These are phyloP conservation scores for Drosophila tripunctata DNA, from an alignment of 2,888 invertebrate genomes.

Conservation along the genomic window DNA sequence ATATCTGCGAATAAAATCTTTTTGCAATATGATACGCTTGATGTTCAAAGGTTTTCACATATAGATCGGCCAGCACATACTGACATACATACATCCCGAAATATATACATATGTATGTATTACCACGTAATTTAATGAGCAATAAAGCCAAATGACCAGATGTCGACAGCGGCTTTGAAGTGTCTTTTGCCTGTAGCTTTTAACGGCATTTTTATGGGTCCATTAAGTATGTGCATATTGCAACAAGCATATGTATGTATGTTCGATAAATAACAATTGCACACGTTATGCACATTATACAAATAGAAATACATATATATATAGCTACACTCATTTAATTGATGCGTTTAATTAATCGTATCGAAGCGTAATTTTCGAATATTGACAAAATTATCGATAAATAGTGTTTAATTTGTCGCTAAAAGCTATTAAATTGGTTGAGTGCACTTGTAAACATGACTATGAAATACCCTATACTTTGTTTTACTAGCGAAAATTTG, in stretches of 20 bases:
- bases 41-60: not conserved
- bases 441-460: not conserved
- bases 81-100: not conserved
- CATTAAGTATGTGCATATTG: slow-evolving; percentile 35
- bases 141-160: slow-evolving; percentile 28
- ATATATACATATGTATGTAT: slow-evolving; percentile 8
- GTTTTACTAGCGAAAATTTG: too few relatives aligned
- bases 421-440: not conserved
- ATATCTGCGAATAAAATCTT: slow-evolving; percentile 1
- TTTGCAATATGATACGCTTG: not conserved
- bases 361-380: slow-evolving; percentile 15
- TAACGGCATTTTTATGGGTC: slow-evolving; percentile 53
- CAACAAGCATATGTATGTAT: slow-evolving; percentile 1
- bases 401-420: slow-evolving; percentile 6
- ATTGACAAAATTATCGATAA: slow-evolving; percentile 8
- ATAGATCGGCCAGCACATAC: slow-evolving; percentile 8
- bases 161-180: slow-evolving; percentile 37
- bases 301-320: not conserved
- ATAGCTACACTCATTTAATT: slow-evolving; percentile 20
- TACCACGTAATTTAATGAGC: slow-evolving; percentile 33
- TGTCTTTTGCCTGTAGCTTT: slow-evolving; percentile 36
- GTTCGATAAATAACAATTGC: not conserved
- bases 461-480: not conserved
- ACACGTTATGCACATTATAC: slow-evolving; percentile 5
- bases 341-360: slow-evolving; percentile 41